Base-by-base conservation (phyloP, 2,797 vertebrate genomes). In the Eptatretus atami region DNA sequence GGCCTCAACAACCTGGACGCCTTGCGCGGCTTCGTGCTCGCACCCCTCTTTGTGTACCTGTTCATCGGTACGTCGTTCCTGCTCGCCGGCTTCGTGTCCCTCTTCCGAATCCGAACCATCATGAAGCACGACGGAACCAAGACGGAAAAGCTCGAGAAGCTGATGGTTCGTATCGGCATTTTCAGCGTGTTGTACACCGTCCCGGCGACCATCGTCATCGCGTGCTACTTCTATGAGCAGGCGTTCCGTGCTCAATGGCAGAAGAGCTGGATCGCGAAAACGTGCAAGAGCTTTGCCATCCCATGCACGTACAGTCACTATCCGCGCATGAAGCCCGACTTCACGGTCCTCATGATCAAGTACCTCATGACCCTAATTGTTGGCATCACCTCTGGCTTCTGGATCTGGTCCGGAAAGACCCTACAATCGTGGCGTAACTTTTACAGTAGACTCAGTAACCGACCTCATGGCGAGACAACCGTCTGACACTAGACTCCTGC, bases 391-490 rank as follows among this genome's bases (percentile, higher is more conserved):
- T 94, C 88, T 0, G 88, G 88, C 15, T 95, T 95, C 75, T 95
- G 88, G 88, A 95, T 95, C 77, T 95, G 88, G 88, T 95, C 88
- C 1, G 86, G 88, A 53, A 95, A 95, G 77, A 95, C 88, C n/a
- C 77, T 95, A 67, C 84, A 93, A 53, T 94, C 88, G 3, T 94
- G 88, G 87, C 80, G 79, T 57, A 93, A 86, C 73, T 95, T 95
- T 73, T 95, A 94, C 74, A 81, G 81, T 0, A 77, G 83, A 15
- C 80, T 95, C 68, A 83, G 83, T 66, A 83, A 80, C 70, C 77
- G 83, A 70, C 82, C 81, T 72, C 82, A 87, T 1, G 86, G 86
- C 11, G 86, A 95, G 75, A 95, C 86, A 65, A 84, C 84, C 0
- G 88, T 93, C 74, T 93, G 71, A 77, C 64, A 61, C 25, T 61